phyloP scores from a whole-genome alignment of 2,113 vertebrate genomes.

The Urocynchramus pylzowi region DNA sequence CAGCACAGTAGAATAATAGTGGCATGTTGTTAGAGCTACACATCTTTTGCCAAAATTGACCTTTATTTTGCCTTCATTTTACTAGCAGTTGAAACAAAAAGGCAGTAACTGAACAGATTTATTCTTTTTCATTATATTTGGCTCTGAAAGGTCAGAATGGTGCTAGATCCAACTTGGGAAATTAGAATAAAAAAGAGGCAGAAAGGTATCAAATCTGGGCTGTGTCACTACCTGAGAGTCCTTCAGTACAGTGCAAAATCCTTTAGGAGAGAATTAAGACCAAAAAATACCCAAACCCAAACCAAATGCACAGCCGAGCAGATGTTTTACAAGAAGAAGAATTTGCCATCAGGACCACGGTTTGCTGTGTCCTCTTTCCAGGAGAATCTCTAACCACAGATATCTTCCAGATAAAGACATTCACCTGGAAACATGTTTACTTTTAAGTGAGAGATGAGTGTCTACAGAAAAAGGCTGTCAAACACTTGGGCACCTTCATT shows the following conservation, averaged over 20 bases:
- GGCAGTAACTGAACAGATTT: background rate
- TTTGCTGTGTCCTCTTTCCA: background rate
- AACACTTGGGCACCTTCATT: background rate
- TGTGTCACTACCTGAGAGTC: background rate
- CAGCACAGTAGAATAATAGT: background rate
- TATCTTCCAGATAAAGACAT: background rate
- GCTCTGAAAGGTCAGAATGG: background rate
- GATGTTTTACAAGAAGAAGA: background rate
- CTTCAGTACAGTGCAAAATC: background rate
- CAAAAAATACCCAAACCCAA: background rate
- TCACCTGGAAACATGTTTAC: background rate
- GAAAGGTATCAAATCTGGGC: background rate
- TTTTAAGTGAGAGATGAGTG: background rate
- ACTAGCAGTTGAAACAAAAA: background rate
- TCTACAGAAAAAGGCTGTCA: background rate
- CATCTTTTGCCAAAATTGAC: background rate
- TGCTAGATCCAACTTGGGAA: background rate
- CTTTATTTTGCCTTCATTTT: background rate
- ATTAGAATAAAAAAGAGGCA: background rate
- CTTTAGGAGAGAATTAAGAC: background rate
- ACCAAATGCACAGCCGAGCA: background rate
- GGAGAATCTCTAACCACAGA: background rate
- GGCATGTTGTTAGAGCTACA: background rate
- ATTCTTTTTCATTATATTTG: background rate
- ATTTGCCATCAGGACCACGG: background rate